Percentiles rank a stretch among this genome's conserved stretches.
phyloP scores from a whole-genome alignment of 1,140 invertebrate species.

The Drosophila novamexicana region DNA sequence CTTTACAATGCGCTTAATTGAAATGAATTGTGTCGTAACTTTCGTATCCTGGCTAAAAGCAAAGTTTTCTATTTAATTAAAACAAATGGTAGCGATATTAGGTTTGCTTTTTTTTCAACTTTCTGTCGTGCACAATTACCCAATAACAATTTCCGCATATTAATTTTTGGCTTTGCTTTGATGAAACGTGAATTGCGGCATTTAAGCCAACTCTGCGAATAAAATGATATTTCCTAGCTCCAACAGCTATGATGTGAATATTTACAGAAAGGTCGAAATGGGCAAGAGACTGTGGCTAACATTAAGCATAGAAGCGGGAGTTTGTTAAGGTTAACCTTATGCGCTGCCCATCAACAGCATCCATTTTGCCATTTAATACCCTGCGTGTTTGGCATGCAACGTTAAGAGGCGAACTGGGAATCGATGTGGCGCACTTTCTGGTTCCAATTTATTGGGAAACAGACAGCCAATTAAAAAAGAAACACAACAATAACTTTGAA shows the following conservation, averaged over 20 bases:
- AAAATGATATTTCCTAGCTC: constrained; percentile 2
- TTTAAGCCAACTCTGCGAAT: not conserved
- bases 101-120: not conserved
- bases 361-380: constrained; percentile 15
- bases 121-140: not conserved
- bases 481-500: not conserved
- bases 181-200: not conserved
- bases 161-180: not conserved
- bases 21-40: constrained; percentile 8
- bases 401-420: constrained; percentile 5
- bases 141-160: not conserved
- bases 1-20: constrained; percentile 10
- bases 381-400: not conserved
- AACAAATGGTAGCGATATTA: constrained; percentile 9
- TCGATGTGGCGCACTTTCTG: constrained; percentile 4
- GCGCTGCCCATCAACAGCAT: constrained; percentile 14
- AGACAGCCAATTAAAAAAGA: constrained; percentile 12
- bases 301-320: not conserved
- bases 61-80: constrained; percentile 13
- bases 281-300: too few species aligned
- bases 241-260: not conserved
- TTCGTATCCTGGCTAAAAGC: constrained; percentile 12
- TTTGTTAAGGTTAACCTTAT: not conserved
- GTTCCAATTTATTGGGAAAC: constrained; percentile 3
- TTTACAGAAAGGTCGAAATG: too few species aligned